A percentile compares a stretch with the other conserved stretches of the same genome.
These are phyloP conservation scores for Ploceus nigricollis DNA, from an alignment of 2,113 vertebrate genomes.

Conservation along the genomic window DNA sequence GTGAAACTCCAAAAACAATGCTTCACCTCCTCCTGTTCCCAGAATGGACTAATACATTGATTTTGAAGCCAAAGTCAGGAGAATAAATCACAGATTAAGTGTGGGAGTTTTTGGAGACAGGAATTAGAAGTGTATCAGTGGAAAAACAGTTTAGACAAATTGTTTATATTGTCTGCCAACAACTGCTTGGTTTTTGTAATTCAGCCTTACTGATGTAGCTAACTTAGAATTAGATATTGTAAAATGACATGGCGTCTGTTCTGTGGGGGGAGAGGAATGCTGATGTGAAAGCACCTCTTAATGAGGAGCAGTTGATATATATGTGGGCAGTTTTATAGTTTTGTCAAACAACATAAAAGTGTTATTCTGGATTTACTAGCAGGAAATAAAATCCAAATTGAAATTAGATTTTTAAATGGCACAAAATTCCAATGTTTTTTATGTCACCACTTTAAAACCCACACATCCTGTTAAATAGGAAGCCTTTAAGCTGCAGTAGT, in stretches of 20 bases:
- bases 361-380: constrained; percentile 24
- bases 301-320: neutral
- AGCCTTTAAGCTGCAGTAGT: neutral
- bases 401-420: constrained; percentile 25
- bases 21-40: neutral
- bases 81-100: neutral
- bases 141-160: neutral
- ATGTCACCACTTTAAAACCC: neutral
- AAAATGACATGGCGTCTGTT: neutral
- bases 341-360: constrained; percentile 16
- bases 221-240: neutral
- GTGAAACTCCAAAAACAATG: neutral
- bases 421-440: neutral
- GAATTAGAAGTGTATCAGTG: neutral
- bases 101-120: neutral
- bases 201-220: neutral
- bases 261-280: neutral
- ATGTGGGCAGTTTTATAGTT: neutral
- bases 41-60: neutral
- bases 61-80: neutral
- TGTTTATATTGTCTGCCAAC: neutral
- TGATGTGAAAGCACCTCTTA: neutral
- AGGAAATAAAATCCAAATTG: constrained; percentile 22
- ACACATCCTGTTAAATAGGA: neutral
- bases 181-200: neutral